Evolutionary conservation across 1,140 invertebrate genomes (phyloP).

Genomic region (Pseudachorutes palmiensis): DNA sequence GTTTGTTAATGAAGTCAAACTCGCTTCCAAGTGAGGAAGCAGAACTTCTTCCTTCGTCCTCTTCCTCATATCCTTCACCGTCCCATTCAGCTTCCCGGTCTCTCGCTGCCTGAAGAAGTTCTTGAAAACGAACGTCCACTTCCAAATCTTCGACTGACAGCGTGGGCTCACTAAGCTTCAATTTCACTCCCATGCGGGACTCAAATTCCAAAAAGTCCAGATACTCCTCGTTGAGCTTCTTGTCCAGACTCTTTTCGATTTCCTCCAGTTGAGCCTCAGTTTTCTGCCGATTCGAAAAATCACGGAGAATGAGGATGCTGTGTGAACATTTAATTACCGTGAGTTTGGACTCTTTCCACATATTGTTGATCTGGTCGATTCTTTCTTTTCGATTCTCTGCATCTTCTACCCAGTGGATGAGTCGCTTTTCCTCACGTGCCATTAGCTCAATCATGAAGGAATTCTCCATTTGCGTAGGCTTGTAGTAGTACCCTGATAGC

Average conservation of each 20-base stretch:
- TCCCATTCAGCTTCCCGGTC: slow-evolving; percentile 7
- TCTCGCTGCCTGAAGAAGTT: slow-evolving; percentile 16
- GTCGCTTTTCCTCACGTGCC: slow-evolving; percentile 28
- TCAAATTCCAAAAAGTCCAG: slow-evolving; percentile 30
- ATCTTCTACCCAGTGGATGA: slow-evolving; percentile 21
- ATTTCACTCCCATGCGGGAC: slow-evolving; percentile 4
- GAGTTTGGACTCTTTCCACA: slow-evolving; percentile 18
- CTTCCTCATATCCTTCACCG: slow-evolving; percentile 2
- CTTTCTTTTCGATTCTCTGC: slow-evolving; percentile 22
- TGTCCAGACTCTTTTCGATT: slow-evolving; percentile 15
- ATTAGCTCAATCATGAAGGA: slow-evolving; percentile 26
- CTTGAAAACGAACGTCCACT: slow-evolving; percentile 24
- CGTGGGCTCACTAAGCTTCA: slow-evolving; percentile 25
- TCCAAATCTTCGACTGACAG: slow-evolving; percentile 24
- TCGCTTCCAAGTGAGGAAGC: slow-evolving; percentile 6
- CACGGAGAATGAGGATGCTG: neutral
- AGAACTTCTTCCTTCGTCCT: slow-evolving; percentile 8
- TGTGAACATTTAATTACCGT: slow-evolving; percentile 13
- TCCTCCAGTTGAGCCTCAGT: slow-evolving; percentile 4
- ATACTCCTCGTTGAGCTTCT: slow-evolving; percentile 27
- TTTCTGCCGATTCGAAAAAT: slow-evolving; percentile 16
- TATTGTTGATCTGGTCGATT: slow-evolving; percentile 16
- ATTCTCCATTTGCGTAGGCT: slow-evolving; percentile 19
- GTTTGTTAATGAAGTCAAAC: slow-evolving; percentile 12
- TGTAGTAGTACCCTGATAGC: slow-evolving; percentile 24